phyloP scores from a whole-genome alignment of 2,797 vertebrate species.

The Darevskia nairensis region DNA sequence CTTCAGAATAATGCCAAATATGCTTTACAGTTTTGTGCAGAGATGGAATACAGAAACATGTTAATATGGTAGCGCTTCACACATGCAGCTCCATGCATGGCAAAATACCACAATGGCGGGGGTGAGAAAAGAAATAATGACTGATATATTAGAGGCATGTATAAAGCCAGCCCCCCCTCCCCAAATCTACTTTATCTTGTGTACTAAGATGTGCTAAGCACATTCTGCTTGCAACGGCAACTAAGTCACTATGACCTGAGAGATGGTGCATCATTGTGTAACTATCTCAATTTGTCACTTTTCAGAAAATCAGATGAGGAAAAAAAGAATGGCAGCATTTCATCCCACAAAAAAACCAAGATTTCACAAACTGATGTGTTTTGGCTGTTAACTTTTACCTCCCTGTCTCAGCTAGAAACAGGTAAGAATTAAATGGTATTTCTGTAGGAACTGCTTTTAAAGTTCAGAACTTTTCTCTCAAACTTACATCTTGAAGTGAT shows the following conservation, averaged over 20 bases:
- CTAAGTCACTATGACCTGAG: neutral
- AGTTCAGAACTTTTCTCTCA: conserved; percentile 24
- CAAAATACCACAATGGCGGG: neutral
- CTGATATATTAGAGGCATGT: neutral
- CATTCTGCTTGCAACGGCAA: neutral
- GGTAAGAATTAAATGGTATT: conserved; percentile 7
- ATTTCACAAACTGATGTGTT: neutral
- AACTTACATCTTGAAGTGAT: neutral
- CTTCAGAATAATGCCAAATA: no score
- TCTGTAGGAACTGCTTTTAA: conserved; percentile 17
- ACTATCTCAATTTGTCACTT: neutral
- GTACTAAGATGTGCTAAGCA: neutral
- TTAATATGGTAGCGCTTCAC: neutral
- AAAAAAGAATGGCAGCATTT: conserved; percentile 9
- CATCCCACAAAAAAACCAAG: neutral
- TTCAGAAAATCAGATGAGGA: conserved; percentile 5
- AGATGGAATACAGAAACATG: neutral
- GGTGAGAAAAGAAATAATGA: neutral
- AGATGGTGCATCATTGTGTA: neutral
- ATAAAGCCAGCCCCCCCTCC: neutral
- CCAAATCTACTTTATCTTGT: neutral
- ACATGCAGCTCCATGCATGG: neutral
- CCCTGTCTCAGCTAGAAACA: neutral
- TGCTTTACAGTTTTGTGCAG: neutral
- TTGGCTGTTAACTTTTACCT: neutral